Evolutionary conservation across 2,888 invertebrate species (phyloP).

Genomic region (Callinectes sapidus): DNA sequence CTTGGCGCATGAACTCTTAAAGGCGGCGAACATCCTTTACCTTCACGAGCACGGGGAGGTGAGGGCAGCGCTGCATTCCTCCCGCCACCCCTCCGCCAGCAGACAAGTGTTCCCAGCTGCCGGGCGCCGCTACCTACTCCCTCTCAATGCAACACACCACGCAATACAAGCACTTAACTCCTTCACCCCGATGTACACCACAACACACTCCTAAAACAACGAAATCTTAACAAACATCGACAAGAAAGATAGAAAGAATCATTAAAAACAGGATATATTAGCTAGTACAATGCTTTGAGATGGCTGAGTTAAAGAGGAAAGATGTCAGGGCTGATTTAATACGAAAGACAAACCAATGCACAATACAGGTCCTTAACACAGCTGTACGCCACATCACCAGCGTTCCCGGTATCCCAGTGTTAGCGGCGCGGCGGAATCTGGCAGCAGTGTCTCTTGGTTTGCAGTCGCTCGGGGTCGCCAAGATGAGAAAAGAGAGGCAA

Average conservation of each 20-base stretch:
- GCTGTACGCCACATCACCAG: background rate
- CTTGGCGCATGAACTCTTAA: background rate
- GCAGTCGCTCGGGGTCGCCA: background rate
- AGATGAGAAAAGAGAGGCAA: background rate
- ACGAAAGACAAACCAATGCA: background rate
- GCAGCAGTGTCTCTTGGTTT: background rate
- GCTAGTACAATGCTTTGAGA: no score
- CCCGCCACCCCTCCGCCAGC: background rate
- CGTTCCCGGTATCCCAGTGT: background rate
- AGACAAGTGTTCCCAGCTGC: background rate
- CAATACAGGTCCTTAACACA: background rate
- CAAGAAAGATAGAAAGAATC: no score
- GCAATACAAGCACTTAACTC: background rate
- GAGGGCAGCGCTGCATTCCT: background rate
- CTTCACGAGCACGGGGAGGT: background rate
- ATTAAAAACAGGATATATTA: no score
- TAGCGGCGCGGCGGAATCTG: background rate
- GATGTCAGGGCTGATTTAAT: no score
- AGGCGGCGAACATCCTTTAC: background rate
- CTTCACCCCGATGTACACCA: no score
- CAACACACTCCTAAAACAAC: no score
- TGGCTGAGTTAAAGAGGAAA: no score
- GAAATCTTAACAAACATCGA: no score
- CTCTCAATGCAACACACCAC: background rate
- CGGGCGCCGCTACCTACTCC: background rate